phyloP scores from a whole-genome alignment of 2,113 vertebrate species.

The Gasterosteus aculeatus region DNA sequence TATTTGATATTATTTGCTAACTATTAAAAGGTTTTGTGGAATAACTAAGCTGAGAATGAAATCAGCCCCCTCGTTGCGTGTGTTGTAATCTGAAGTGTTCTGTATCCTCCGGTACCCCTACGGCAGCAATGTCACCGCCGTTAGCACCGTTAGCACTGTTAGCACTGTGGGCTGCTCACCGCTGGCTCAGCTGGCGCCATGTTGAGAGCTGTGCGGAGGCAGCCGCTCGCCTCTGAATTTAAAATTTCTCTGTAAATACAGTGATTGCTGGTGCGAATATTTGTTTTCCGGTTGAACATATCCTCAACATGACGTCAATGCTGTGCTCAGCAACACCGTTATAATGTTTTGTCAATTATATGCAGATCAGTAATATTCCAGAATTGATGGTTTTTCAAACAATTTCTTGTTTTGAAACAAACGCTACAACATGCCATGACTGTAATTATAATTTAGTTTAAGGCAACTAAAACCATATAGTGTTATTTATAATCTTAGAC shows the following conservation, averaged over 20 bases:
- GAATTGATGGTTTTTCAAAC: background rate
- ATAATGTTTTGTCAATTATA: background rate
- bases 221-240: background rate
- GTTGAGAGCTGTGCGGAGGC: background rate
- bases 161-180: background rate
- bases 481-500: slow-evolving; percentile 50
- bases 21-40: background rate
- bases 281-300: background rate
- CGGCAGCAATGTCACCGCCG: background rate
- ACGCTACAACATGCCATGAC: slow-evolving; percentile 22
- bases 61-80: background rate
- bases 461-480: slow-evolving; percentile 6
- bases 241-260: background rate
- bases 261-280: background rate
- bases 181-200: background rate
- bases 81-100: background rate
- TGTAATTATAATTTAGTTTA: slow-evolving; percentile 29
- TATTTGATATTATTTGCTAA: too few species aligned
- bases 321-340: background rate
- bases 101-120: too few species aligned
- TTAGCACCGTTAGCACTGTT: background rate
- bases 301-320: background rate
- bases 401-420: slow-evolving; percentile 1
- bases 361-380: background rate
- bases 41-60: background rate